Base-by-base conservation (phyloP, 23 tunicate species). In the Oikopleura vanhoeffeni region DNA sequence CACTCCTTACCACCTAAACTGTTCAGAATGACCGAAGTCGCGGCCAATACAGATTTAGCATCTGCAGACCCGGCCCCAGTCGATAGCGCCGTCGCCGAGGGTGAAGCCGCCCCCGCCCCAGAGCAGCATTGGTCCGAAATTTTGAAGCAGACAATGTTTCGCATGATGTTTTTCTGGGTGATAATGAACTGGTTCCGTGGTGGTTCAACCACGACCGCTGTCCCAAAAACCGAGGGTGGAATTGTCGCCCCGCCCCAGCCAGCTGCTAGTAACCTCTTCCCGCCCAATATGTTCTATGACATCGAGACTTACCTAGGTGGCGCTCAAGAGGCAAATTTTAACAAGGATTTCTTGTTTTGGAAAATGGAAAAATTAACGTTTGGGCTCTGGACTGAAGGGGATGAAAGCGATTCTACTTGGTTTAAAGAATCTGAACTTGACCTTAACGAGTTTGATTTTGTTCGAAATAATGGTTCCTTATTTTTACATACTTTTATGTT, bases 91-190 rank as follows among this genome's bases (percentile, higher is more conserved):
- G 79, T 30, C 27, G 79, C 27, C 27, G 79, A 18, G 79, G 79
- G 35, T 33, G 34, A 18, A 30, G 35, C 27, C 38, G 79, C 34
- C 79, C 79, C 27, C 4, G 36, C 79, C 34, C 34, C 27, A 38
- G 36, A 71, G 79, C 79, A 28, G 32, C 35, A 18, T 71, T 13
- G 34, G 27, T 24, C 35, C 38, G 35, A 71, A 71, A 32, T 71
- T 3, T 38, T 71, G 3, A 71, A 13, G 38, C 34, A 30, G 34
- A 71, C 79, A 4, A 28, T 91, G 41, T 87, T 87, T 64, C 83
- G 99, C 33, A 85, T 95, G 85, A n/a, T 85, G 86, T 67, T 95
- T 34, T 88, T 95, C 90, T 95, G 99, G 99, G 90, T 95, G 99
- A 84, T 95, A 34, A 91, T 95, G 96, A 87, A 90, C 33, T 95